Percentiles rank a stretch among this genome's conserved stretches.
Conservation (phyloP, 2,888 invertebrate genomes). For the Lepidochrysops patricia region DNA sequence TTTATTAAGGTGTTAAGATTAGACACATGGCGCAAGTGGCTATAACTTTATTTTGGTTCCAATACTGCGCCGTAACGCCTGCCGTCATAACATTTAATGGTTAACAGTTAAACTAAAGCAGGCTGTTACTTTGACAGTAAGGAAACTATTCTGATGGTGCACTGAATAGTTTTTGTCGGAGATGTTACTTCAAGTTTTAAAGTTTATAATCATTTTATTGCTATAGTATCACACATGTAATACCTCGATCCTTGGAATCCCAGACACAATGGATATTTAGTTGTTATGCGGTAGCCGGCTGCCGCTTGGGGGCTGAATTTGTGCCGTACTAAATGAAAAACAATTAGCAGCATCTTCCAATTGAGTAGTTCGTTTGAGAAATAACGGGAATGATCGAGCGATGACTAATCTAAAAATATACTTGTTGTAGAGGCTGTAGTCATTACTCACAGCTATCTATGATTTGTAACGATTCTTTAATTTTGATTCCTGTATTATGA, state of each 20-base stretch:
- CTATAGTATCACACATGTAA: too few species aligned
- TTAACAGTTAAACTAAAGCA: conserved; percentile 4
- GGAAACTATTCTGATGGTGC: not conserved
- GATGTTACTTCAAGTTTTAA: not conserved
- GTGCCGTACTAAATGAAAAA: too few species aligned
- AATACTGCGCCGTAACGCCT: not conserved
- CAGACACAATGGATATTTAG: not conserved
- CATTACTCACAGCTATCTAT: too few species aligned
- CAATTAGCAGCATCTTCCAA: not conserved
- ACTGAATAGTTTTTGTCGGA: not conserved
- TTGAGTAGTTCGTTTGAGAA: not conserved
- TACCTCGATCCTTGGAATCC: too few species aligned
- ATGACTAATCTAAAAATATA: not conserved
- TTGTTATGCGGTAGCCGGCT: too few species aligned
- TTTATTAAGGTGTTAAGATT: conserved; percentile 8
- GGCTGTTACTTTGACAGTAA: not conserved
- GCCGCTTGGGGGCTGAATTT: too few species aligned
- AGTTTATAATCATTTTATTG: too few species aligned
- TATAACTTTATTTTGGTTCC: conserved; percentile 9
- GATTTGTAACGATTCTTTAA: too few species aligned
- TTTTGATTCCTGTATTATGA: too few species aligned
- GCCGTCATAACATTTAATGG: conserved; percentile 5
- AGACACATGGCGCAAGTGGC: not conserved
- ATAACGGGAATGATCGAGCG: not conserved
- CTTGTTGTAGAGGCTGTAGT: too few species aligned